phyloP scores from a whole-genome alignment of 2,113 vertebrate genomes.

The Mellivora capensis region DNA sequence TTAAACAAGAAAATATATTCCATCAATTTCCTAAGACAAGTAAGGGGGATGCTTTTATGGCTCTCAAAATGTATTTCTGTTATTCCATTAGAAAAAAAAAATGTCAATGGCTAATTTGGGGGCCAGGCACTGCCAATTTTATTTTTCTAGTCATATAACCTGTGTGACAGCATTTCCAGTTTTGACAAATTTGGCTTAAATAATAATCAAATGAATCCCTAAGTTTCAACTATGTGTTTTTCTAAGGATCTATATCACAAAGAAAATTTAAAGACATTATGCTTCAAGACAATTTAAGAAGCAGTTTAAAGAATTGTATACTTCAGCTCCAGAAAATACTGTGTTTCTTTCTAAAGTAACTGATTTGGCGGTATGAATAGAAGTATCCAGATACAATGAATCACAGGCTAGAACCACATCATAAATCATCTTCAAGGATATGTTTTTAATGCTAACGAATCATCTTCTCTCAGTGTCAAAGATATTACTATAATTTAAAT shows the following conservation, averaged over 20 bases:
- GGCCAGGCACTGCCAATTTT: neutral
- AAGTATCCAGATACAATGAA: neutral
- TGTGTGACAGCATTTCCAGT: neutral
- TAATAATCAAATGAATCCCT: neutral
- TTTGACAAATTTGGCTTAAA: conserved; percentile 40
- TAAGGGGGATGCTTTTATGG: neutral
- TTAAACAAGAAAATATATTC: conserved; percentile 44
- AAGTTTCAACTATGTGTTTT: conserved; percentile 19
- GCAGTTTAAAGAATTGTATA: neutral
- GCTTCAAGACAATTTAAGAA: conserved; percentile 9
- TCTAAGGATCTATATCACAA: neutral
- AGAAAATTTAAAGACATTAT: neutral
- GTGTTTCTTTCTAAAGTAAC: conserved; percentile 1
- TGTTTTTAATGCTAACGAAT: neutral
- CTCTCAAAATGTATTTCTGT: neutral
- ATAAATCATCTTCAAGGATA: neutral
- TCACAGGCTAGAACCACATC: neutral
- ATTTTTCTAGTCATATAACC: neutral
- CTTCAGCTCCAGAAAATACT: neutral
- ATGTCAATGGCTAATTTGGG: neutral
- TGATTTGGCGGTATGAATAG: neutral
- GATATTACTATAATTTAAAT: neutral
- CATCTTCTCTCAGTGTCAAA: neutral
- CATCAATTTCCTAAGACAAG: neutral
- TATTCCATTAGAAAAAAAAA: neutral